A percentile compares a stretch with the other conserved stretches of the same genome.
Evolutionary conservation across 2,888 invertebrate genomes (phyloP).

Genomic region (Apamea crenata): DNA sequence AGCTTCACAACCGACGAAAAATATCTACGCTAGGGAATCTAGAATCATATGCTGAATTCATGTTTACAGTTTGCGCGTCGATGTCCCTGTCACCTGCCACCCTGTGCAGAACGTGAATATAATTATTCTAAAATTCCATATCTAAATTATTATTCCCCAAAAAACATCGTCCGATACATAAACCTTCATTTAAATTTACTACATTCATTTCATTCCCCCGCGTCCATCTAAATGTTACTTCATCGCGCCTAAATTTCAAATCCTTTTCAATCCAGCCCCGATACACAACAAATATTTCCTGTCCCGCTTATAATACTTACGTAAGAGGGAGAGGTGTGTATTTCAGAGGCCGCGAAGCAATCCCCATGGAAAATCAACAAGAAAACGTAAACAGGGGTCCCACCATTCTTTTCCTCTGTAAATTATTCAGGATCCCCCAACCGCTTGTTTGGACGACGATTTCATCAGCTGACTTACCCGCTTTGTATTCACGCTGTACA

Average conservation of each 20-base stretch:
- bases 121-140: neutral
- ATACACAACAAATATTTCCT: slow-evolving; percentile 69
- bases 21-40: too few relatives aligned
- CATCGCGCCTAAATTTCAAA: slow-evolving; percentile 70
- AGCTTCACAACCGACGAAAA: too few relatives aligned
- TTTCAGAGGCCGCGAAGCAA: slow-evolving; percentile 69
- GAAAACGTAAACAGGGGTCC: slow-evolving; percentile 78
- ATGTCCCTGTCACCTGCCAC: neutral
- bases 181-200: slow-evolving; percentile 66
- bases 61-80: too few relatives aligned
- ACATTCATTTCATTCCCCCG: slow-evolving; percentile 63
- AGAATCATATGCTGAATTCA: too few relatives aligned
- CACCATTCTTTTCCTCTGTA: slow-evolving; percentile 79
- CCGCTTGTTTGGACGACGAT: slow-evolving; percentile 81
- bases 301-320: slow-evolving; percentile 64
- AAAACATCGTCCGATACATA: slow-evolving; percentile 38
- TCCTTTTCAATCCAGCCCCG: slow-evolving; percentile 77
- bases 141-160: slow-evolving; percentile 37
- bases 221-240: slow-evolving; percentile 64
- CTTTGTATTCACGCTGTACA: slow-evolving; percentile 70
- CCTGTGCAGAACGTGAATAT: neutral
- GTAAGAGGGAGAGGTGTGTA: slow-evolving; percentile 69
- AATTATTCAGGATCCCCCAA: slow-evolving; percentile 81
- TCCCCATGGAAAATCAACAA: slow-evolving; percentile 83
- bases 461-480: slow-evolving; percentile 79